Evolutionary conservation across 2,888 invertebrate species (phyloP).

Genomic region (Amphipoea lucens): DNA sequence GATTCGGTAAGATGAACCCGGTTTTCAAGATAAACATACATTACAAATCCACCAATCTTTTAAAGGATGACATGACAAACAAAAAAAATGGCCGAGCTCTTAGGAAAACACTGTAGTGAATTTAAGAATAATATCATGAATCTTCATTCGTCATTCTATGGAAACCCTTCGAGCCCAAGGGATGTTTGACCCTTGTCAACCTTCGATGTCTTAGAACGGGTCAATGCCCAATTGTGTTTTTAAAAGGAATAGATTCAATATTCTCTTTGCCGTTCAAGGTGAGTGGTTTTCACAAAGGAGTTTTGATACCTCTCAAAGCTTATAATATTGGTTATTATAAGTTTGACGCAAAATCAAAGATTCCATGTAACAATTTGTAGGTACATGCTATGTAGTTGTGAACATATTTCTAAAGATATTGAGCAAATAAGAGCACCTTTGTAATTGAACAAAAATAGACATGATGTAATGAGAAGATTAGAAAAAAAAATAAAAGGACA

Average conservation of each 20-base stretch:
- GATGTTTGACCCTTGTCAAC: constrained; percentile 67
- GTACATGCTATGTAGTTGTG: neutral
- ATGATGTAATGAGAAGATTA: neutral
- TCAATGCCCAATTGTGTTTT: constrained; percentile 59
- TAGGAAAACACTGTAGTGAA: constrained; percentile 39
- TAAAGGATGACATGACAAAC: constrained; percentile 34
- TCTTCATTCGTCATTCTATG: constrained; percentile 56
- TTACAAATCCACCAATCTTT: neutral
- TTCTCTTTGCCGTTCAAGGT: constrained; percentile 27
- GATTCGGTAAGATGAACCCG: neutral
- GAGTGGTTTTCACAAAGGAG: constrained; percentile 10
- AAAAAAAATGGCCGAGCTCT: constrained; percentile 24
- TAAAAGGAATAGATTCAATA: constrained; percentile 63
- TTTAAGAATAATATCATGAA: constrained; percentile 55
- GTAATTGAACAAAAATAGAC: neutral
- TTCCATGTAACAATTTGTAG: neutral
- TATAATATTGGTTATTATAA: neutral
- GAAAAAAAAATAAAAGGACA: neutral
- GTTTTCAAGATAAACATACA: neutral
- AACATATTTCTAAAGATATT: neutral
- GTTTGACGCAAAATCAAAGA: neutral
- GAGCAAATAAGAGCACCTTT: neutral
- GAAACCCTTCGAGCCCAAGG: constrained; percentile 46
- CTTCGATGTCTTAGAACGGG: constrained; percentile 52
- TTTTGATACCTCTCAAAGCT: neutral